These are phyloP conservation scores for Atrichornis clamosus DNA, from an alignment of 2,113 vertebrate species.

Conservation along the genomic window DNA sequence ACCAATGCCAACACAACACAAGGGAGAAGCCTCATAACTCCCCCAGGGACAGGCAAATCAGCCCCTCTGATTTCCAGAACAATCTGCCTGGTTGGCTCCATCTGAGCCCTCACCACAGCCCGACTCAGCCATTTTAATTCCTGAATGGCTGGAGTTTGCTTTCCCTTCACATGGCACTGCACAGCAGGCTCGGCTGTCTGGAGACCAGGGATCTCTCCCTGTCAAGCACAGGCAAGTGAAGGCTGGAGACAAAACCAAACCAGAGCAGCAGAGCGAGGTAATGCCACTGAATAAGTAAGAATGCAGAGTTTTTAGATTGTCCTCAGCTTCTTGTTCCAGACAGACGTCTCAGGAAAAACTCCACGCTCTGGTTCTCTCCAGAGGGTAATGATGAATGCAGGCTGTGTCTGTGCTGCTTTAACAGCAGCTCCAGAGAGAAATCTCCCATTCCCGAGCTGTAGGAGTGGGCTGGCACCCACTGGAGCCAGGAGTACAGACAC, in stretches of 20 bases:
- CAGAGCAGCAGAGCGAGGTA: background rate
- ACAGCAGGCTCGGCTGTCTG: background rate
- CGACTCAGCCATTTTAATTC: slow-evolving; percentile 31
- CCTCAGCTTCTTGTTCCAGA: background rate
- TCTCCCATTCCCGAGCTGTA: background rate
- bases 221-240: background rate
- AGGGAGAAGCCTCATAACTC: background rate
- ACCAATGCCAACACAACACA: background rate
- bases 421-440: background rate
- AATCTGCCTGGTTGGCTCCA: slow-evolving; percentile 16
- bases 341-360: background rate
- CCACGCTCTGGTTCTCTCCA: background rate
- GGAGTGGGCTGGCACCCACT: background rate
- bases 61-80: background rate
- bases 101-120: background rate
- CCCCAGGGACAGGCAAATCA: background rate
- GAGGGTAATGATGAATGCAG: background rate
- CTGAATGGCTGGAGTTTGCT: background rate
- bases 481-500: background rate
- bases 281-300: background rate
- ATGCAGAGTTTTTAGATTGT: background rate
- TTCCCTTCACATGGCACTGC: background rate
- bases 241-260: background rate
- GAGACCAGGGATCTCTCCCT: background rate
- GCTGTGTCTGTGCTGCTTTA: background rate